A percentile compares a stretch with the other conserved stretches of the same genome.
Evolutionary conservation across 2,797 vertebrate genomes (phyloP).

Genomic region (Sebastes alutus): DNA sequence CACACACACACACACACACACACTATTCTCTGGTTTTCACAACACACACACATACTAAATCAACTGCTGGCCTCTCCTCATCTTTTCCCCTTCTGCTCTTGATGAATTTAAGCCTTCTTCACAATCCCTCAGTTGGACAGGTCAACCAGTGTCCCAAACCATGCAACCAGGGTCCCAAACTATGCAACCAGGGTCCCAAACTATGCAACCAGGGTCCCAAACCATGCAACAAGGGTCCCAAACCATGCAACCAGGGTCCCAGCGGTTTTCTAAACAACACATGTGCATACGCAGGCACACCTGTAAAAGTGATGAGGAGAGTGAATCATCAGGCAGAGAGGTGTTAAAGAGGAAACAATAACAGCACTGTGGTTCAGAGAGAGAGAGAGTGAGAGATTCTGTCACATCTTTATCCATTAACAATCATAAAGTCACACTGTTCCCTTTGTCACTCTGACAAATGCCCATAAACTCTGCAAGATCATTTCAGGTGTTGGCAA

Average conservation of each 20-base stretch:
- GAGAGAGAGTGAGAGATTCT: neutral
- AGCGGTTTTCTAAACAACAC: too few species aligned
- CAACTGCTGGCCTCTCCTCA: neutral
- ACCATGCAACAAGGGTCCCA: too few species aligned
- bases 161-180: too few species aligned
- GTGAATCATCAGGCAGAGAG: slow-evolving; percentile 12
- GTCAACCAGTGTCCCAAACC: neutral
- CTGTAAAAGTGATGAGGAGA: slow-evolving; percentile 6
- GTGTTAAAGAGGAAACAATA: neutral
- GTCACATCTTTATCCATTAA: neutral
- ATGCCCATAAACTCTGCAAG: neutral
- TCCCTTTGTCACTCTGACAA: neutral
- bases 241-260: too few species aligned
- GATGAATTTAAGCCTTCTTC: slow-evolving; percentile 33
- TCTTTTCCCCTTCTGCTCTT: slow-evolving; percentile 15
- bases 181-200: too few species aligned
- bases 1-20: neutral
- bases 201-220: rapidly evolving
- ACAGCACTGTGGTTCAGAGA: neutral
- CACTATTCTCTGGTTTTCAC: neutral
- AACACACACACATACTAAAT: neutral
- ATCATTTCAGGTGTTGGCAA: slow-evolving; percentile 8
- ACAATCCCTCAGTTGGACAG: slow-evolving; percentile 4
- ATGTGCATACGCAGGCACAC: neutral
- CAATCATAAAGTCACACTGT: neutral